phyloP scores from a whole-genome alignment of 2,113 vertebrate genomes.

The Aptenodytes forsteri region DNA sequence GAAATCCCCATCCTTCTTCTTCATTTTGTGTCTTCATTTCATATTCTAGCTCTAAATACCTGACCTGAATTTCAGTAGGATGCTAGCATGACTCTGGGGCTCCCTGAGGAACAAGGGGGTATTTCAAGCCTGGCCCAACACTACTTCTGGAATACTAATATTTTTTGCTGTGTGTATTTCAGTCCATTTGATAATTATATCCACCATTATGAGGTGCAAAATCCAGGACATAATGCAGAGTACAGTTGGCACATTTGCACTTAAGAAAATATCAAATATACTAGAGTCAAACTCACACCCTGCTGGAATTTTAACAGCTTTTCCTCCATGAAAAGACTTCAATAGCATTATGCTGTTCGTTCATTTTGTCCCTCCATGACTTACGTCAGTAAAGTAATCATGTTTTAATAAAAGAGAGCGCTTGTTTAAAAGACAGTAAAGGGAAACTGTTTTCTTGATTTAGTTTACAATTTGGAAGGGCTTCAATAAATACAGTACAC shows the following conservation, averaged over 20 bases:
- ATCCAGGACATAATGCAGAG: not conserved
- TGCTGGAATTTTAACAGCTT: not conserved
- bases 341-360: not conserved
- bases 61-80: constrained; percentile 19
- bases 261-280: not conserved
- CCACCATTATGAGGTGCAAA: not conserved
- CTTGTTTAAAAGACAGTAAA: constrained; percentile 31
- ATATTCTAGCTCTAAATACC: not conserved
- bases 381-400: not conserved
- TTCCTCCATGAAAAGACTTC: not conserved
- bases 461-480: constrained; percentile 39
- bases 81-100: not conserved
- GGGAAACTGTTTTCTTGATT: not conserved
- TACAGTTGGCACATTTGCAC: not conserved
- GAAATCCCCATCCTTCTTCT: not conserved
- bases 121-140: not conserved
- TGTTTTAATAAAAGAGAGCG: constrained; percentile 27
- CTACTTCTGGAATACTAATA: not conserved
- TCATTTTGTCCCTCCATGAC: not conserved
- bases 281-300: not conserved
- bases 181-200: not conserved
- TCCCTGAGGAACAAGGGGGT: not conserved
- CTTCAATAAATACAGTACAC: constrained; percentile 42
- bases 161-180: not conserved
- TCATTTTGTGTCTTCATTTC: not conserved